Conservation (phyloP, 2,797 vertebrate genomes). For the Hybognathus amarus region DNA sequence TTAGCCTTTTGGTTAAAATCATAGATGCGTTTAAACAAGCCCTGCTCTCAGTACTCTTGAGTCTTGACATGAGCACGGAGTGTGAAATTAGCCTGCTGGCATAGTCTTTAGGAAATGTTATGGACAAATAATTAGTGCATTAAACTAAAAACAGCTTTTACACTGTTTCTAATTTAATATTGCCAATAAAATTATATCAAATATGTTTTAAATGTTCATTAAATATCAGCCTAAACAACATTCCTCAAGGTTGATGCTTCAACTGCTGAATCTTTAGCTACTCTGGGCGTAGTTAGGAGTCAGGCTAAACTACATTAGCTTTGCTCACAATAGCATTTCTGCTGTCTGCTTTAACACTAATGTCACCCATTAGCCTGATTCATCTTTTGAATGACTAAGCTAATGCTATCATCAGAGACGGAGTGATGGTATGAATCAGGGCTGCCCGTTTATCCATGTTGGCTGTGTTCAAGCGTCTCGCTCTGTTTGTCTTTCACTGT, state of each 20-base stretch:
- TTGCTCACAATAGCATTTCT: slow-evolving; percentile 32
- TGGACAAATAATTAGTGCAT: slow-evolving; percentile 19
- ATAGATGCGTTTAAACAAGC: neutral
- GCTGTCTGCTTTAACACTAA: slow-evolving; percentile 49
- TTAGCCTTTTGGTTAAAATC: neutral
- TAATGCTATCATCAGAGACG: slow-evolving; percentile 27
- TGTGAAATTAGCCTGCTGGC: slow-evolving; percentile 1
- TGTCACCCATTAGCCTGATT: slow-evolving; percentile 41
- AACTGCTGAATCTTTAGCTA: neutral
- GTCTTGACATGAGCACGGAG: slow-evolving; percentile 22
- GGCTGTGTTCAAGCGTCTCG: slow-evolving; percentile 29
- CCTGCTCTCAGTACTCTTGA: neutral
- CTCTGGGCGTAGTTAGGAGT: neutral
- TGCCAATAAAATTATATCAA: neutral
- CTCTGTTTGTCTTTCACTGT: slow-evolving; percentile 11
- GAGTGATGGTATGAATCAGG: slow-evolving; percentile 35
- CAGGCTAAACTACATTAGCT: slow-evolving; percentile 23
- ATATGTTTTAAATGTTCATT: neutral
- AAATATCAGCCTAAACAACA: neutral
- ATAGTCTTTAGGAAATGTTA: slow-evolving; percentile 1
- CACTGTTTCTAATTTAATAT: neutral
- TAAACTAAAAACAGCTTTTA: slow-evolving; percentile 2
- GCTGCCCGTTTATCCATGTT: slow-evolving; percentile 15
- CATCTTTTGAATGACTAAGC: slow-evolving; percentile 51
- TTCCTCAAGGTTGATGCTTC: neutral